A percentile compares a stretch with the other conserved stretches of the same genome.
These are phyloP conservation scores for Phenganax subtilis DNA, from an alignment of 92 coral and sea anemone genomes.

Conservation along the genomic window DNA sequence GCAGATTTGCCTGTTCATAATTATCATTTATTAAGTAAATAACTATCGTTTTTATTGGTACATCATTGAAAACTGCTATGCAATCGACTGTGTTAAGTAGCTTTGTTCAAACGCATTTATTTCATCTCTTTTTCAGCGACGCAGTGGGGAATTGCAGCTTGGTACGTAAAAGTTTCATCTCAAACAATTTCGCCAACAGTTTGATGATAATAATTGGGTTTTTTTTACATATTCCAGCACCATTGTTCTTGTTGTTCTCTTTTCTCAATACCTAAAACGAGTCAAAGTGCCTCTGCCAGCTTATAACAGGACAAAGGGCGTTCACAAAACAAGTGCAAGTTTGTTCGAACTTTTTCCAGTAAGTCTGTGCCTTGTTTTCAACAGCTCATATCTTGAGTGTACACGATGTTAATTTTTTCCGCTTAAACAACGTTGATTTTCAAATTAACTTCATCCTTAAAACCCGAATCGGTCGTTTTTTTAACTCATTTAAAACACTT, in stretches of 20 bases:
- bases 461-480: too few relatives aligned
- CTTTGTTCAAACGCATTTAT: not conserved
- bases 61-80: too few relatives aligned
- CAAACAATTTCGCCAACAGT: not conserved
- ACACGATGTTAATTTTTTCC: not conserved
- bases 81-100: too few relatives aligned
- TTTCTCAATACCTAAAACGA: slow-evolving; percentile 58
- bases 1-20: too few relatives aligned
- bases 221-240: slow-evolving; percentile 47
- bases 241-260: slow-evolving; percentile 46
- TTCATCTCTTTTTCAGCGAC: slow-evolving; percentile 26
- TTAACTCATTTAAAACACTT: too few relatives aligned
- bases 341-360: slow-evolving; percentile 65
- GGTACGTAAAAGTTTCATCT: slow-evolving; percentile 30
- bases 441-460: too few relatives aligned
- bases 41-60: too few relatives aligned
- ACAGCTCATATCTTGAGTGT: too few relatives aligned
- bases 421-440: too few relatives aligned
- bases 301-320: slow-evolving; percentile 42
- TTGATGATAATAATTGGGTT: not conserved
- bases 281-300: slow-evolving; percentile 47
- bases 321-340: slow-evolving; percentile 28
- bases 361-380: slow-evolving; percentile 14
- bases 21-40: too few relatives aligned
- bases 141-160: slow-evolving; percentile 52